phyloP scores from a whole-genome alignment of 2,888 invertebrate genomes.

The Lamellibrachia columna region DNA sequence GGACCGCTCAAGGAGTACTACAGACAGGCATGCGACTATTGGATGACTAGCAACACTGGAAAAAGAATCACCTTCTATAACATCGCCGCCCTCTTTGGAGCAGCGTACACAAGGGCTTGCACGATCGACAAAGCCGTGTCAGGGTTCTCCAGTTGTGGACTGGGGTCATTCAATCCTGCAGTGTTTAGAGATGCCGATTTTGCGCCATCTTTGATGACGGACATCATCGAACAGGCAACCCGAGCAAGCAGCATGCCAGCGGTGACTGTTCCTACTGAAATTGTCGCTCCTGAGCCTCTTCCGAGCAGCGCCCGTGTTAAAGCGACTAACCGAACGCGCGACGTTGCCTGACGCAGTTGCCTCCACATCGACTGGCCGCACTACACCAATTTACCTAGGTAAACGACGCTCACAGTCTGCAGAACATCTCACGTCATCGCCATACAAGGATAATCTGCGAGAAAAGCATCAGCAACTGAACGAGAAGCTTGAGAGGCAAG shows the following conservation, averaged over 20 bases:
- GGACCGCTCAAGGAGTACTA: background rate
- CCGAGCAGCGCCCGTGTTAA: background rate
- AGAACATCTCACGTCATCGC: background rate
- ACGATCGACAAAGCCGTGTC: background rate
- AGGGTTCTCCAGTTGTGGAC: background rate
- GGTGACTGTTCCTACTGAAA: background rate
- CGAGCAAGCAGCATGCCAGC: background rate
- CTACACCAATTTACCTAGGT: too few species aligned
- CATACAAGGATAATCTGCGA: background rate
- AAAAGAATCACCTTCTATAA: background rate
- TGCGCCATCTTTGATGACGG: background rate
- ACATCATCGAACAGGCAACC: background rate
- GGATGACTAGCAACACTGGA: background rate
- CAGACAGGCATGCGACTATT: background rate
- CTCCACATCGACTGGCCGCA: background rate
- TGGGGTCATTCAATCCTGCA: background rate
- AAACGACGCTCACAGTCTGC: too few species aligned
- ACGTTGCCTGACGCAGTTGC: background rate
- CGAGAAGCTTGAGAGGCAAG: background rate
- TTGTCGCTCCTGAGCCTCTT: background rate
- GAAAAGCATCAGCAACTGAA: background rate
- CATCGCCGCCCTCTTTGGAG: background rate
- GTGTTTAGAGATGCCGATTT: background rate
- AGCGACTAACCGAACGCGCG: background rate
- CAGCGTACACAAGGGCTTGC: background rate